Evolutionary conservation across 2,797 vertebrate species (phyloP).

Genomic region (Neoniphon sammara): DNA sequence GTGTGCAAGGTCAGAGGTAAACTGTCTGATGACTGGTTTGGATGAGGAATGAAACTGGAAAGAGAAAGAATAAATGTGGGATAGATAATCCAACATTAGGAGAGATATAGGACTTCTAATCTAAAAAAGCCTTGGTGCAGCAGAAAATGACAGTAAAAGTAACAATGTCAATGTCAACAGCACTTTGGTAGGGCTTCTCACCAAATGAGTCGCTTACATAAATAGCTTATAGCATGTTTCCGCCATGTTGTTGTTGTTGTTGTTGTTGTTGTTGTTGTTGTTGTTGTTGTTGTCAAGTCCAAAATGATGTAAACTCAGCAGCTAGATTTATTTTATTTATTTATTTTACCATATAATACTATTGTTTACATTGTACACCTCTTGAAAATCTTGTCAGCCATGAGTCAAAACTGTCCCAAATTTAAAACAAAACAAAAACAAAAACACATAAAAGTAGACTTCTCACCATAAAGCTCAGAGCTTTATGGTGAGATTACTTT

Average conservation of each 20-base stretch:
- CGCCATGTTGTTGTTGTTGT: too few species aligned
- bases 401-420: too few species aligned
- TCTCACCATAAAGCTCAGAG: too few species aligned
- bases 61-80: not conserved
- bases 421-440: too few species aligned
- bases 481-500: too few species aligned
- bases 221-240: not conserved
- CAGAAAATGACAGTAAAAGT: slow-evolving; percentile 31
- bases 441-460: too few species aligned
- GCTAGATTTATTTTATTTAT: too few species aligned
- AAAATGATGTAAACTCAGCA: too few species aligned
- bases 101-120: slow-evolving; percentile 42
- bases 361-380: not conserved
- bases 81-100: too few species aligned
- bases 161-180: slow-evolving; percentile 41
- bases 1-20: slow-evolving; percentile 47
- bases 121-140: slow-evolving; percentile 55
- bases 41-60: slow-evolving; percentile 32
- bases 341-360: not conserved
- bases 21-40: slow-evolving; percentile 44
- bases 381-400: not conserved
- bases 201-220: not conserved
- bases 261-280: too few species aligned
- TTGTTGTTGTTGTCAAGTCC: too few species aligned
- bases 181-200: not conserved